Conservation (phyloP, 2,113 vertebrate genomes). For the Microtus oregoni region DNA sequence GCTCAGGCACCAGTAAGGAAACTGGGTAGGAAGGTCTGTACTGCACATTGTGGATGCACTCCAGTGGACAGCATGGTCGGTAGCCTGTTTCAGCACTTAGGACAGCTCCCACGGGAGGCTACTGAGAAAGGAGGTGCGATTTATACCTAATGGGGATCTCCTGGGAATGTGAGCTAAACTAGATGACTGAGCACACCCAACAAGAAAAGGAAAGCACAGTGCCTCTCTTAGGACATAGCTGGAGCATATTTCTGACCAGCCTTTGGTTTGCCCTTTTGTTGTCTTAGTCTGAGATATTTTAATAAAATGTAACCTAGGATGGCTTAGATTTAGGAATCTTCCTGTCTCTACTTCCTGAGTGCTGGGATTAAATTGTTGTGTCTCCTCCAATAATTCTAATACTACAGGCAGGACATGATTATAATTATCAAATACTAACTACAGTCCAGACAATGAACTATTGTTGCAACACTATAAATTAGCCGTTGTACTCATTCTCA, state of each 20-base stretch:
- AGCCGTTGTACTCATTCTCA: background rate
- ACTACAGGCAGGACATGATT: background rate
- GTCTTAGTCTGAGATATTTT: background rate
- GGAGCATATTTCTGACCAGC: background rate
- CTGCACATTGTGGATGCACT: background rate
- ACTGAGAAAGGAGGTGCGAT: background rate
- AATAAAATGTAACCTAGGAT: background rate
- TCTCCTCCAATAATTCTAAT: background rate
- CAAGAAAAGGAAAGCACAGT: background rate
- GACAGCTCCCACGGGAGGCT: background rate
- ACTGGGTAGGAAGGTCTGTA: background rate
- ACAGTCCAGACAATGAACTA: background rate
- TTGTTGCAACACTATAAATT: background rate
- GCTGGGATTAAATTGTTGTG: background rate
- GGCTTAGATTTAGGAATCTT: background rate
- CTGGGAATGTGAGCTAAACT: background rate
- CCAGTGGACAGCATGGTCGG: background rate
- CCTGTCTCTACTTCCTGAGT: background rate
- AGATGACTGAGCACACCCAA: background rate
- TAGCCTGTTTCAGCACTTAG: background rate
- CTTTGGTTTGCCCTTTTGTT: background rate
- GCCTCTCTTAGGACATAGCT: background rate
- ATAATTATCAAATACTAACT: background rate
- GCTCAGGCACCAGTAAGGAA: background rate
- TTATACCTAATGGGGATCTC: accelerated